phyloP scores from a whole-genome alignment of 2,113 vertebrate species.

The Fregetta grallaria region DNA sequence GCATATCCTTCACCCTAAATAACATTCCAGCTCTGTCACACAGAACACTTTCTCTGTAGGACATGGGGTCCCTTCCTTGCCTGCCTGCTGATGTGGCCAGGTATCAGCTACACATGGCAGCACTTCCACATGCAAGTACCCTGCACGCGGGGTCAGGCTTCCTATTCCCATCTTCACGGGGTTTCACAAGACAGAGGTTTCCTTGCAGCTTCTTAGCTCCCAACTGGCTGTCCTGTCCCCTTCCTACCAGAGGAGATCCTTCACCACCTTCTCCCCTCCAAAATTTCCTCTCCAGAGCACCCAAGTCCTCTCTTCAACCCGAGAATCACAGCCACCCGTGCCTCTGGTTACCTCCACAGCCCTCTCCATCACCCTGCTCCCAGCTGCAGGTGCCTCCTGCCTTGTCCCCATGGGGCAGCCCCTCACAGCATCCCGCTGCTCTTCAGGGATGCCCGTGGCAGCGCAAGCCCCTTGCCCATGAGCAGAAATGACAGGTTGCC shows the following conservation, averaged over 20 bases:
- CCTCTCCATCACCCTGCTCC: not conserved
- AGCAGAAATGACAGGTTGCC: not conserved
- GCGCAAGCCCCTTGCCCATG: not conserved
- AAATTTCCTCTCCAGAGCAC: not conserved
- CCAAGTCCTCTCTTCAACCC: not conserved
- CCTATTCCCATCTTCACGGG: not conserved
- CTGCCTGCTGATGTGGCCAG: not conserved
- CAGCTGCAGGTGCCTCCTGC: not conserved
- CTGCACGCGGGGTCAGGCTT: accelerated
- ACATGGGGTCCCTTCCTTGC: not conserved
- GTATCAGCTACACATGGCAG: accelerated
- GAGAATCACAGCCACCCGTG: not conserved
- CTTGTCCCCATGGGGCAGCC: accelerated
- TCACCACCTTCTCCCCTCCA: not conserved
- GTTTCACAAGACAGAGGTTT: not conserved
- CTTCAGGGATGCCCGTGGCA: not conserved
- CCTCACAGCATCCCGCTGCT: not conserved
- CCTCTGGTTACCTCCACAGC: not conserved
- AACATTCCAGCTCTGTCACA: not conserved
- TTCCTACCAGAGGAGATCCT: not conserved
- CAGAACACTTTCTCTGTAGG: not conserved
- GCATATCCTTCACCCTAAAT: not conserved
- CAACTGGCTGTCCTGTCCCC: not conserved
- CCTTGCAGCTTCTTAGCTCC: not conserved
- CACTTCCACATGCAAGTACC: not conserved